phyloP scores from a whole-genome alignment of 2,888 invertebrate species.

The Noctua fimbriata region DNA sequence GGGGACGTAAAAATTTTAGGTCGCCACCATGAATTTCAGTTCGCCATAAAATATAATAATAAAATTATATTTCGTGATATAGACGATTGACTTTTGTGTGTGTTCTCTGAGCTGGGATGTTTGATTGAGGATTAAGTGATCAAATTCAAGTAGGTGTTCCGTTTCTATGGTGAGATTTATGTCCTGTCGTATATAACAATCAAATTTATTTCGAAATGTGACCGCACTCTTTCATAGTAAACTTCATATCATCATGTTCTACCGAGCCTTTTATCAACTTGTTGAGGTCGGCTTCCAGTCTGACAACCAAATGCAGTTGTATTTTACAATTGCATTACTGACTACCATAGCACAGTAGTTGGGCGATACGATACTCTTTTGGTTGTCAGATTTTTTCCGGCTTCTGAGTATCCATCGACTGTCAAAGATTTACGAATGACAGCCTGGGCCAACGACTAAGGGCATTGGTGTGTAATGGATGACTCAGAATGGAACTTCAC shows the following conservation, averaged over 20 bases:
- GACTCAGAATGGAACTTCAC: neutral
- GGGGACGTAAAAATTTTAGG: slow-evolving; percentile 81
- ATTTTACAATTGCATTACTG: neutral
- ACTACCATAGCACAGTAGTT: neutral
- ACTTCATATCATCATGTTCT: neutral
- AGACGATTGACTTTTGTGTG: slow-evolving; percentile 55
- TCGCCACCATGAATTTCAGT: slow-evolving; percentile 63
- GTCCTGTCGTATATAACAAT: neutral
- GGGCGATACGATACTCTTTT: neutral
- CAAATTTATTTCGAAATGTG: neutral
- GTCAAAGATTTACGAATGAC: neutral
- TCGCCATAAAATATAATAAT: slow-evolving; percentile 64
- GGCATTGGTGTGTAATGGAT: neutral
- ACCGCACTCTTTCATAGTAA: neutral
- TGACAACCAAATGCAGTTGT: neutral
- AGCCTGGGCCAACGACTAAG: neutral
- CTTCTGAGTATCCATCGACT: too few relatives aligned
- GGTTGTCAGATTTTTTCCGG: neutral
- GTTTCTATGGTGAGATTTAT: slow-evolving; percentile 1
- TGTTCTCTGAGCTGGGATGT: slow-evolving; percentile 23
- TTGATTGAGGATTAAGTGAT: slow-evolving; percentile 52
- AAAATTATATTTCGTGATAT: slow-evolving; percentile 60
- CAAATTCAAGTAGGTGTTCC: slow-evolving; percentile 23
- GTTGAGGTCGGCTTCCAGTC: neutral
- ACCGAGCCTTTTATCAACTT: neutral